Evolutionary conservation across 2,888 invertebrate genomes (phyloP), one percentile per base, ranked within the genome.

Genomic region (Hemithea aestivaria): DNA sequence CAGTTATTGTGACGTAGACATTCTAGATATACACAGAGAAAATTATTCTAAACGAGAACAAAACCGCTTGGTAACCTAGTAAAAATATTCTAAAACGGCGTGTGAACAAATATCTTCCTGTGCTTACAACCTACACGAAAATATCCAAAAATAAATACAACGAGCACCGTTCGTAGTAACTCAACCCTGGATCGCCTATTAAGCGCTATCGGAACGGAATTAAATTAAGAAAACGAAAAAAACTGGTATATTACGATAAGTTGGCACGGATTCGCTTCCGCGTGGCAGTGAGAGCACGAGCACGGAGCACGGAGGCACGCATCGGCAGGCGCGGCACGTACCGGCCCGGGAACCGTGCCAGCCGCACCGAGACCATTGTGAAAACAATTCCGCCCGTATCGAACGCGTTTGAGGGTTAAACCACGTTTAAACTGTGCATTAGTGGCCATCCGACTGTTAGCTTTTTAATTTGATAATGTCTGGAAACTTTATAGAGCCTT

Each of bases 361-460:
- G 34, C 52, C 45, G 31, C 21, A 16, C 33, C 36, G 26, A 24
- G 26, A 35, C 51, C 44, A 48, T 55, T 52, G 56, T 34, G 46
- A 51, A 58, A 58, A 58, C 55, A 55, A 53, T 58, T 55, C 52
- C 40, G 41, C 53, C 52, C 40, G 41, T 38, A 49, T 56, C 49
- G 50, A 51, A 51, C 40, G 41, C 40, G 35, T 35, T 34, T 25
- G 29, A 23, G 27, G 22, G 27, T 16, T 27, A 27, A 30, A 20
- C 45, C 48, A 39, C 33, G 42, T 45, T n/a, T 45, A 38, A 45
- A 42, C 51, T 35, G 40, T 35, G 35, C 26, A 32, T 29, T 33
- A 29, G 23, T 23, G 11, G 26, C 25, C 32, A 21, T 31, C 35
- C 32, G 20, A 39, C 22, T 39, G 43, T 37, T 35, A 45, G 39